A percentile compares a stretch with the other conserved stretches of the same genome.
phyloP scores from a whole-genome alignment of 2,113 vertebrate species.

The Thinocorus orbignyianus region DNA sequence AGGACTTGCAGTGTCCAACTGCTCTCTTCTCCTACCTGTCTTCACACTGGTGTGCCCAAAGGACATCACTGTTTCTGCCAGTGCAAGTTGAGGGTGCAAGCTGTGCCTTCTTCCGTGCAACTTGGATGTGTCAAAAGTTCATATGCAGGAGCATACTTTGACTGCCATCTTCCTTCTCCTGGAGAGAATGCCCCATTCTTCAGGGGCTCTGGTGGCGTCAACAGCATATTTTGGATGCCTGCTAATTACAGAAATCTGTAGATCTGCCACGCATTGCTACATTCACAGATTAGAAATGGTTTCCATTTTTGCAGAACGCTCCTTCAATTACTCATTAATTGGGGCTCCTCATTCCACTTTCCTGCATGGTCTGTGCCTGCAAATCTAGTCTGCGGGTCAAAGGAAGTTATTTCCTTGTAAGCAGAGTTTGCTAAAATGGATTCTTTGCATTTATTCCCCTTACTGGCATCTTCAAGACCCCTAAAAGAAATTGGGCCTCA shows the following conservation, averaged over 20 bases:
- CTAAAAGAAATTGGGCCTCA: neutral
- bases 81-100: neutral
- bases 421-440: neutral
- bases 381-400: neutral
- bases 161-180: neutral
- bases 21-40: neutral
- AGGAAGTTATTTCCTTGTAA: neutral
- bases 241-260: neutral
- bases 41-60: neutral
- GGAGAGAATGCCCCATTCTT: neutral
- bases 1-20: neutral
- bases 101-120: neutral
- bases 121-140: neutral
- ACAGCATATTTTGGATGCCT: neutral
- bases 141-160: neutral
- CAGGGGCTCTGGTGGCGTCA: neutral
- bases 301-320: neutral
- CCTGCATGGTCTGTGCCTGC: neutral
- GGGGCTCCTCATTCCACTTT: neutral
- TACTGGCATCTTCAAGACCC: neutral
- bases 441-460: neutral
- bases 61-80: neutral
- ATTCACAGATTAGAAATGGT: neutral
- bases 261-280: neutral
- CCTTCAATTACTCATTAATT: slow-evolving; percentile 7